Evolutionary conservation across 2,113 vertebrate genomes (phyloP).

Genomic region (Rhinolophus sinicus): DNA sequence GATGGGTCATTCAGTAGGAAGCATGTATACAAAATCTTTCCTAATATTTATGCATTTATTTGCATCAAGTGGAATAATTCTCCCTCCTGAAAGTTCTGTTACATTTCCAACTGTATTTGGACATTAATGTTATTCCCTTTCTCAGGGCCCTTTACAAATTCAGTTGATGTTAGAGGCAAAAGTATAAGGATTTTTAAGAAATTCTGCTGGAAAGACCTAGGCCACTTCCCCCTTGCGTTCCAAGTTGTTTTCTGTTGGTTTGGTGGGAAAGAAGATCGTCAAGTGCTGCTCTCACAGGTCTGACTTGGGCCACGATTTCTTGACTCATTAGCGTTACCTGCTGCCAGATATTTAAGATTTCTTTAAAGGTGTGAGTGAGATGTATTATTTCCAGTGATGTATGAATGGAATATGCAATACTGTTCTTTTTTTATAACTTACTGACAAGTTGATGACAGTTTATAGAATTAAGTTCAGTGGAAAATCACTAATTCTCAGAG

Average conservation of each 20-base stretch:
- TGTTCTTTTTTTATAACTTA: neutral
- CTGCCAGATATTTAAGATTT: neutral
- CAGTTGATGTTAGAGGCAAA: neutral
- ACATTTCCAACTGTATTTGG: neutral
- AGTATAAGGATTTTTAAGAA: neutral
- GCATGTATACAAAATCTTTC: neutral
- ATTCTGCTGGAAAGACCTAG: neutral
- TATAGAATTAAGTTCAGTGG: neutral
- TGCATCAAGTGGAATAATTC: neutral
- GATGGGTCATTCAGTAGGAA: neutral
- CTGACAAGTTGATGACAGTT: neutral
- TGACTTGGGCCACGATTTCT: neutral
- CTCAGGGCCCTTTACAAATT: neutral
- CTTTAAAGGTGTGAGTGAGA: neutral
- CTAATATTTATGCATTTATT: neutral
- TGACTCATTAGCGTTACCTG: neutral
- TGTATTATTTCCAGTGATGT: neutral
- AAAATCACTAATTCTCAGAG: neutral
- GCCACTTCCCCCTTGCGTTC: neutral
- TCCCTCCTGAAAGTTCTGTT: neutral
- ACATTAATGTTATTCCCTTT: neutral
- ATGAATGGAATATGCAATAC: neutral
- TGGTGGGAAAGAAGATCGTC: neutral
- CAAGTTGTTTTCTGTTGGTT: neutral
- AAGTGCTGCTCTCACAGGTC: neutral